Conservation (phyloP, 2,888 invertebrate genomes). For the Strigamia transsilvanica region DNA sequence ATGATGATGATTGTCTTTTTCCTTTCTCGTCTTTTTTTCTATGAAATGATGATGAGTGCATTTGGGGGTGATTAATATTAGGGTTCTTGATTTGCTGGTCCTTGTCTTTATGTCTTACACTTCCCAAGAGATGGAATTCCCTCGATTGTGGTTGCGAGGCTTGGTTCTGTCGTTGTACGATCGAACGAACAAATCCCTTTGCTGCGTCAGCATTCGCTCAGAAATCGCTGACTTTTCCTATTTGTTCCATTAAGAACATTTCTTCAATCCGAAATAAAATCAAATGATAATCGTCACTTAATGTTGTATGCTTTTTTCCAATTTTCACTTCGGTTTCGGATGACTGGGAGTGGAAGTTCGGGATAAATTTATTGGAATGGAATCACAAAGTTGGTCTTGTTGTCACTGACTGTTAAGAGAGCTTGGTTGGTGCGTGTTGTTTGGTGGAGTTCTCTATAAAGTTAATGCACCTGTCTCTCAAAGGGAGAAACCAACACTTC, state of each 20-base stretch:
- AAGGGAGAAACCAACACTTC: no score
- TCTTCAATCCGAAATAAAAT: no score
- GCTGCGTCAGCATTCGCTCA: constrained; percentile 32
- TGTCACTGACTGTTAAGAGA: no score
- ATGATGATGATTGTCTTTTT: background rate
- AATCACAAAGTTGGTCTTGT: no score
- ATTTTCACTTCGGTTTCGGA: background rate
- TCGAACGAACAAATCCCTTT: background rate
- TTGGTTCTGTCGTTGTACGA: background rate
- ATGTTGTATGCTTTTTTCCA: background rate
- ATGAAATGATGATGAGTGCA: background rate
- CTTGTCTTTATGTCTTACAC: constrained; percentile 21
- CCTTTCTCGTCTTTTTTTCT: background rate
- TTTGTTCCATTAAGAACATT: background rate
- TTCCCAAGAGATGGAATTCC: constrained; percentile 11
- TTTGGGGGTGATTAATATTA: constrained; percentile 19
- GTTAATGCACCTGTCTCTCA: no score
- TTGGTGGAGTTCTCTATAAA: no score
- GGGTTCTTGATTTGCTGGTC: constrained; percentile 6
- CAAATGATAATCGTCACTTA: no score
- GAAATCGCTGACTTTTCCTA: constrained; percentile 24
- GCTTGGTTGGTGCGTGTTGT: no score
- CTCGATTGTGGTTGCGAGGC: constrained; percentile 11
- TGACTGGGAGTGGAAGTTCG: no score
- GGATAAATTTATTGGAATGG: no score